Base-by-base conservation (phyloP, 2,113 vertebrate species). In the Kryptolebias marmoratus region DNA sequence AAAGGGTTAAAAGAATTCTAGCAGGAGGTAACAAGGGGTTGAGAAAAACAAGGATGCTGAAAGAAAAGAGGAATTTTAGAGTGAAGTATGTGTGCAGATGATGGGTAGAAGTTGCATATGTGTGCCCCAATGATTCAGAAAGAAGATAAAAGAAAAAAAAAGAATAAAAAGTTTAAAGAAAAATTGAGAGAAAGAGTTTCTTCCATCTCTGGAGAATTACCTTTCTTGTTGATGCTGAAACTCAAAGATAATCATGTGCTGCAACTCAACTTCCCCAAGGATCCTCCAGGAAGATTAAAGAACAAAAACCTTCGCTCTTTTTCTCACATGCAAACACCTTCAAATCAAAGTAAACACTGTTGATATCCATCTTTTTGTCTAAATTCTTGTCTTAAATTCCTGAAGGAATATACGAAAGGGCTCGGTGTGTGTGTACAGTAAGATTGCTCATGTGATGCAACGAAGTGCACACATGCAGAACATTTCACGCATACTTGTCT, bases 211-310 rank as follows among this genome's bases (percentile, higher is more conserved):
- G 54, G 77, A 83, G 82, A 86, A 80, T 83, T 73, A 76, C 65
- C 60, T 71, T 85, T 69, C 62, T 68, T 58, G 61, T 80, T 72
- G 79, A 71, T 70, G 71, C 57, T 70, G 3, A 0, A 49, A 39
- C 72, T 82, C 42, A 2, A 72, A 69, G 78, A 84, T 84, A 88
- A 91, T 91, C 84, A 88, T 79, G 80, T 88, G 78, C 68, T 85
- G 53, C 78, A 80, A 80, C 83, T 82, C 73, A 22, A 71, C 71
- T 80, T 82, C 81, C 75, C 73, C 28, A 9, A 79, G 77, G 78
- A 84, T 56, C 63, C 71, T 27, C 22, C 27, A 44, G 83, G 74
- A 64, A 83, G 68, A 84, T 80, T 73, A 81, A 71, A 78, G 55
- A 85, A 83, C 81, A 75, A 68, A 77, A 31, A 27, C 42, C 22